A percentile compares a stretch with the other conserved stretches of the same genome.
phyloP scores from a whole-genome alignment of 2,797 vertebrate genomes.

The Podarcis siculus region DNA sequence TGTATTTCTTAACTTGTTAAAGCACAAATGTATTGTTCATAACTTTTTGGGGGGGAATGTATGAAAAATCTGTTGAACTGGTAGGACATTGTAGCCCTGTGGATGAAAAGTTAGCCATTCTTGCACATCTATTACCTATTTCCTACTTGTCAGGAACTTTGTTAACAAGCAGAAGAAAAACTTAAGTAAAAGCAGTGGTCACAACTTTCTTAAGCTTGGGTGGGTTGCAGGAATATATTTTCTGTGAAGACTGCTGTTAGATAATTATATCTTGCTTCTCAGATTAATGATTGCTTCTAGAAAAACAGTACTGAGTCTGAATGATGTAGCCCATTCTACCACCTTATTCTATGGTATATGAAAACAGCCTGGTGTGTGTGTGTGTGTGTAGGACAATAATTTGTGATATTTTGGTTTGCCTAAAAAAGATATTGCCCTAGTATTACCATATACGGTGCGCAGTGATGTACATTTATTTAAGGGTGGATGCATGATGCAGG shows the following conservation, averaged over 20 bases:
- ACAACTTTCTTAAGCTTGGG: not conserved
- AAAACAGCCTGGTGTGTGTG: not conserved
- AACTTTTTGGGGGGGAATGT: not conserved
- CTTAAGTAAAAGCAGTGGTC: not conserved
- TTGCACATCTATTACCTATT: too few relatives aligned
- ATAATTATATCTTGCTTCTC: not conserved
- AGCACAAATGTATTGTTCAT: not conserved
- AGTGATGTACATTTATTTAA: too few relatives aligned
- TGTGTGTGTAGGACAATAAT: too few relatives aligned
- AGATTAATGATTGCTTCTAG: not conserved
- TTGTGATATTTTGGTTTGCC: too few relatives aligned
- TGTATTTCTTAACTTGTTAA: not conserved
- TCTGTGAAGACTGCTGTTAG: not conserved
- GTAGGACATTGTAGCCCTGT: not conserved
- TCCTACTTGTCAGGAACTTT: not conserved
- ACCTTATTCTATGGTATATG: not conserved
- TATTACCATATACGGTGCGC: not conserved
- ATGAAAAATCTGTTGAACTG: not conserved
- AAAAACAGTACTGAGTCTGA: not conserved
- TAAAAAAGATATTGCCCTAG: too few relatives aligned
- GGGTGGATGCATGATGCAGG: not conserved
- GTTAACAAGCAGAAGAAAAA: not conserved
- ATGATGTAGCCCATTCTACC: not conserved
- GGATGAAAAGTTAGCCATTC: too few relatives aligned
- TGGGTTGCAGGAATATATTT: not conserved